A percentile compares a stretch with the other conserved stretches of the same genome.
These are phyloP conservation scores for Ptiloglossa arizonensis DNA, from an alignment of 1,140 invertebrate species.

Conservation along the genomic window DNA sequence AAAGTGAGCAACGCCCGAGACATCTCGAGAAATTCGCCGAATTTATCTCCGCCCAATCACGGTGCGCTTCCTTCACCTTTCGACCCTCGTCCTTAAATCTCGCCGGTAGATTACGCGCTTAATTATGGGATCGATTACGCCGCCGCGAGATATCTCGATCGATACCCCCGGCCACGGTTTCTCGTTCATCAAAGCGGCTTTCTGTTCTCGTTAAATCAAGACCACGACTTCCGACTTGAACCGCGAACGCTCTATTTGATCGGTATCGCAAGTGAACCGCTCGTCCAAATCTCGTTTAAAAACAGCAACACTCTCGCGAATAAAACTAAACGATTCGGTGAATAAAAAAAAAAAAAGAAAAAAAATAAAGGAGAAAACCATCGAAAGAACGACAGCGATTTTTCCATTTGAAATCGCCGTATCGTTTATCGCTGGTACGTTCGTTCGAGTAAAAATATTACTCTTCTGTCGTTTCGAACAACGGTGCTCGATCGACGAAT, in stretches of 20 bases:
- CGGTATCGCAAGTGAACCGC: not conserved
- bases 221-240: slow-evolving; percentile 27
- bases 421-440: slow-evolving; percentile 19
- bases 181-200: slow-evolving; percentile 39
- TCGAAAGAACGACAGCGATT: not conserved
- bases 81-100: slow-evolving; percentile 40
- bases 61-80: slow-evolving; percentile 29
- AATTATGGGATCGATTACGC: slow-evolving; percentile 51
- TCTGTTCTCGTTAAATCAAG: slow-evolving; percentile 43
- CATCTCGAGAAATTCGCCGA: slow-evolving; percentile 6
- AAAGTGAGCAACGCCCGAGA: not conserved
- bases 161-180: not conserved
- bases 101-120: slow-evolving; percentile 36
- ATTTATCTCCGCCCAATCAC: slow-evolving; percentile 26
- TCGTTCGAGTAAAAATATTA: slow-evolving; percentile 14
- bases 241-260: slow-evolving; percentile 17
- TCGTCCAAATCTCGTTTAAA: slow-evolving; percentile 17
- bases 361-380: too few species aligned
- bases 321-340: slow-evolving; percentile 4
- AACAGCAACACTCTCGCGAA: not conserved
- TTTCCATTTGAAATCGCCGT: not conserved
- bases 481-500: not conserved
- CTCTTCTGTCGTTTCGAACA: not conserved
- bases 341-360: not conserved
- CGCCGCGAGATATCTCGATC: slow-evolving; percentile 35